Percentiles rank a stretch among this genome's conserved stretches.
Conservation (phyloP, 2,888 invertebrate species). For the Minunthozetes semirufus region DNA sequence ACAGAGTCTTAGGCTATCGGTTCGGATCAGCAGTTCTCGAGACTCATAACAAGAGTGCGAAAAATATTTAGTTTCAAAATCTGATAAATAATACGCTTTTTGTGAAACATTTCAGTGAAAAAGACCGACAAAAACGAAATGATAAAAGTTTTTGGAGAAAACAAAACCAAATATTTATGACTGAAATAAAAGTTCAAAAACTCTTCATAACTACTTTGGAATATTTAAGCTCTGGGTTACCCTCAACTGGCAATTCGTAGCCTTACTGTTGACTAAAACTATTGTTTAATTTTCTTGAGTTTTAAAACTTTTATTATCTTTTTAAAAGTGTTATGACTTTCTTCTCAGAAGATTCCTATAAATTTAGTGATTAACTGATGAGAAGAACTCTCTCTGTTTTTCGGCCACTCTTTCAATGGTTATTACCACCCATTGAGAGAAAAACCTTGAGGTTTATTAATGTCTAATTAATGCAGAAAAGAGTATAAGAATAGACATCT, state of each 20-base stretch:
- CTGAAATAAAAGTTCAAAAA: background rate
- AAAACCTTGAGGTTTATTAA: slow-evolving; percentile 11
- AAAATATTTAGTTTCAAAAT: background rate
- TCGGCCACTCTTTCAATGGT: background rate
- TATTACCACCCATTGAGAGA: background rate
- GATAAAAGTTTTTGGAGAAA: background rate
- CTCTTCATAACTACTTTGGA: no score
- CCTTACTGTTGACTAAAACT: no score
- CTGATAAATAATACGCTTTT: background rate
- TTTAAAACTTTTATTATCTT: no score
- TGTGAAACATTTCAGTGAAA: background rate
- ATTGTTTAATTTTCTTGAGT: no score
- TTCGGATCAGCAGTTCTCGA: background rate
- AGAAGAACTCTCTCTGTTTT: no score
- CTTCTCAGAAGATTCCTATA: no score
- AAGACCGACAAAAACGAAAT: background rate
- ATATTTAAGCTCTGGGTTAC: no score
- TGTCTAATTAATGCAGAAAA: slow-evolving; percentile 1
- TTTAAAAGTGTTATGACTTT: no score
- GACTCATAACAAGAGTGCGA: background rate
- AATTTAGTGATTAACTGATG: no score
- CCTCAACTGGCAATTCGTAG: no score
- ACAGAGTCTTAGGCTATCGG: background rate
- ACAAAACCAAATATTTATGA: background rate
- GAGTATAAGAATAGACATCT: background rate